These are phyloP conservation scores for Ambastaia sidthimunki DNA, from an alignment of 2,797 vertebrate genomes.

Conservation along the genomic window DNA sequence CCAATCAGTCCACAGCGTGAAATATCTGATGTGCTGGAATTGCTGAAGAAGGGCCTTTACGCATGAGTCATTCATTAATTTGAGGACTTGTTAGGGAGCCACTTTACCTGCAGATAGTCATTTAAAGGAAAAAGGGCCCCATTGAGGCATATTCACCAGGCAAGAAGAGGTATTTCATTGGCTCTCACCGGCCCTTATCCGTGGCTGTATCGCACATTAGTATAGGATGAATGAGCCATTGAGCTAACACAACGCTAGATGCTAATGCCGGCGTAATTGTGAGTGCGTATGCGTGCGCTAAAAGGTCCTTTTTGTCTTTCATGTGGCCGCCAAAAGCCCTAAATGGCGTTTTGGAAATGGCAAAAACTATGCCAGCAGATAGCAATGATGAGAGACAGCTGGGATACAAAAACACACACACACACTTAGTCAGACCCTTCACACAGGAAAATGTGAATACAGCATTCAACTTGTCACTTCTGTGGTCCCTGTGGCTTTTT, in stretches of 20 bases:
- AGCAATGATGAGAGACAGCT: constrained; percentile 38
- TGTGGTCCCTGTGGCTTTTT: constrained; percentile 24
- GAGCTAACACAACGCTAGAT: constrained; percentile 46
- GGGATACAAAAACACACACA: constrained; percentile 25
- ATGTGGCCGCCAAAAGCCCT: constrained; percentile 39
- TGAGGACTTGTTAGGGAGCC: constrained; percentile 66
- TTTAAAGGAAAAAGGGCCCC: constrained; percentile 54
- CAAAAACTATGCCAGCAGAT: constrained; percentile 43
- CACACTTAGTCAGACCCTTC: constrained; percentile 27
- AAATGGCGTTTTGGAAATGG: constrained; percentile 51
- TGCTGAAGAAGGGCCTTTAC: constrained; percentile 60
- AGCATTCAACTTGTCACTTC: constrained; percentile 42
- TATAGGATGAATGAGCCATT: constrained; percentile 54
- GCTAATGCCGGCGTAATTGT: constrained; percentile 47
- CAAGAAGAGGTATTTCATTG: constrained; percentile 52
- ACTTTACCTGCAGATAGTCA: constrained; percentile 59
- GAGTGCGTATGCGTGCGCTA: constrained; percentile 10
- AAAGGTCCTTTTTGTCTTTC: constrained; percentile 52
- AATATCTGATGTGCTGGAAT: constrained; percentile 64
- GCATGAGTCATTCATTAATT: constrained; percentile 65
- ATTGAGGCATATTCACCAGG: constrained; percentile 54
- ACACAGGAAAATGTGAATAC: constrained; percentile 49
- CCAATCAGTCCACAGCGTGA: constrained; percentile 51
- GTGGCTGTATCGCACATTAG: constrained; percentile 46
- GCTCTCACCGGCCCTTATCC: constrained; percentile 56